Evolutionary conservation across 2,888 invertebrate species (phyloP), one percentile per base, ranked within the genome.

Genomic region (Leptinotarsa peninsularis): DNA sequence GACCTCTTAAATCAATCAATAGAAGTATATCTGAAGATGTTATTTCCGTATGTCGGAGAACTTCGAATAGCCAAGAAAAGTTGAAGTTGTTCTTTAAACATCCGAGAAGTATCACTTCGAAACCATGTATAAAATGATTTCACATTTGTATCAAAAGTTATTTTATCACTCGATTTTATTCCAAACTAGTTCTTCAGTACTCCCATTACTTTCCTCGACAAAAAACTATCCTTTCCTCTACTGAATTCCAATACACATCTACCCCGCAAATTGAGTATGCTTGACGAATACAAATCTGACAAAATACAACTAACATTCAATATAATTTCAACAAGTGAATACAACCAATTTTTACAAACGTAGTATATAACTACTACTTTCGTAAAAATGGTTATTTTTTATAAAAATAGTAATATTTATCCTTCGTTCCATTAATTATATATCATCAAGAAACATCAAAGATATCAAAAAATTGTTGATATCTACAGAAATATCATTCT

Each of bases 331-430:
- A 75, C 66, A 70, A 66, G 33, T 68, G 33, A 58, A 58, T 58
- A 49, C 43, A 49, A 18, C 5, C 17, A 63, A 63, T 70, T 58
- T 52, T 58, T 10, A 71, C 43, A 69, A 18, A 71, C 21, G 66
- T 33, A 21, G 67, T 73, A 74, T 67, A 66, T 43, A 72, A 60
- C 49, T 70, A 74, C 63, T 63, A 58, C 17, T 27, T 67, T 70
- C 69, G 49, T 63, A 74, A 66, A 71, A 72, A 77, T 72, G 67
- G 68, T 49, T 43, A 66, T 72, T 49, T 49, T 76, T 71, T 76
- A 77, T 76, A 77, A 77, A 77, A 77, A 77, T 77, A 77, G 76
- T 72, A 49, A 68, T 76, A 71, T 76, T 67, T 73, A n/a, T 50
- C 49, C 63, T 63, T 66, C 66, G 52, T 72, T 72, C 18, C 66